phyloP scores from a whole-genome alignment of 2,113 vertebrate genomes.

The Actinemys pallida region DNA sequence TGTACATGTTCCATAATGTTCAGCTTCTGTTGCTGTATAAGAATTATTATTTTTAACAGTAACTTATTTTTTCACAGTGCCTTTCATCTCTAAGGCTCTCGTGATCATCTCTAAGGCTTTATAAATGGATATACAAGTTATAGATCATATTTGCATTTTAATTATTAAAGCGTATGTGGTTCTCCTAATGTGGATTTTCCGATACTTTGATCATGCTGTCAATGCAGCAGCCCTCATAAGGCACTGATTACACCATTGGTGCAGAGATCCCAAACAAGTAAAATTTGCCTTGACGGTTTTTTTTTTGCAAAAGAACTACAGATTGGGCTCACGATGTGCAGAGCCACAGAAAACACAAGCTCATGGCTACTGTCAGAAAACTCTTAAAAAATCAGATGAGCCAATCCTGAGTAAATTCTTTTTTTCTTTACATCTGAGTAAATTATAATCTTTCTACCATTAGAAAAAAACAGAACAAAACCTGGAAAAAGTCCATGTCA shows the following conservation, averaged over 20 bases:
- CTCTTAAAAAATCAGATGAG: background rate
- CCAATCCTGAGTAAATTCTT: accelerated
- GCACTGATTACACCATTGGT: background rate
- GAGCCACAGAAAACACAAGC: background rate
- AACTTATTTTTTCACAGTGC: background rate
- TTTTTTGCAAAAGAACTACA: background rate
- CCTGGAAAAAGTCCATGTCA: background rate
- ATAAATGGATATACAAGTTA: background rate
- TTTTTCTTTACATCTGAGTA: background rate
- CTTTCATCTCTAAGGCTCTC: background rate
- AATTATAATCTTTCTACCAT: background rate
- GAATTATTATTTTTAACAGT: background rate
- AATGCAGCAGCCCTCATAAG: background rate
- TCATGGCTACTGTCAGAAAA: background rate
- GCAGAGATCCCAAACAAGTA: background rate
- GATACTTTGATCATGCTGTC: background rate
- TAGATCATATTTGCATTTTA: background rate
- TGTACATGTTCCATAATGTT: background rate
- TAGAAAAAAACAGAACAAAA: background rate
- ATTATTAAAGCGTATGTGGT: background rate
- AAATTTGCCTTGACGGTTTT: background rate
- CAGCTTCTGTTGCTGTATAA: background rate
- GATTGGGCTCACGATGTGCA: background rate
- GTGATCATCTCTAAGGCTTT: background rate
- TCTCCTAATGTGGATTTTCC: background rate